A percentile compares a stretch with the other conserved stretches of the same genome.
phyloP scores from a whole-genome alignment of 1,140 invertebrate species.

The Thalassaphorura encarpata region DNA sequence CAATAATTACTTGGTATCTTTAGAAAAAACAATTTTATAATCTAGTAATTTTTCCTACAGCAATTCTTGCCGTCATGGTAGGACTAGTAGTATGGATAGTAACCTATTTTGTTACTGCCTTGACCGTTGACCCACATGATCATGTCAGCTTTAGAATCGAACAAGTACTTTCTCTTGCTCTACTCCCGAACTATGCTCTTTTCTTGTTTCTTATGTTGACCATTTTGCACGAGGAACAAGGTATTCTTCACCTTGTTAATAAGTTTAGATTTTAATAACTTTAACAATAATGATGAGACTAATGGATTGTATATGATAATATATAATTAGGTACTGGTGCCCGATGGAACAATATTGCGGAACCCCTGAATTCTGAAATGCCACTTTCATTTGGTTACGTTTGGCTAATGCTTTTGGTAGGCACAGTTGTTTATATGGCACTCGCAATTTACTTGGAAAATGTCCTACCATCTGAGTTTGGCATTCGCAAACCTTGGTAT shows the following conservation, averaged over 20 bases:
- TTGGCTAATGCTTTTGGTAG: constrained; percentile 38
- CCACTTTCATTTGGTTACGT: constrained; percentile 40
- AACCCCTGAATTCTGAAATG: constrained; percentile 41
- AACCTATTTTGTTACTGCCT: constrained; percentile 1
- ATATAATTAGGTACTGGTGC: constrained; percentile 40
- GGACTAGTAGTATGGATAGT: constrained; percentile 16
- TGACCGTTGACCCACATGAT: constrained; percentile 2
- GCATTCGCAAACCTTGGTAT: constrained; percentile 60
- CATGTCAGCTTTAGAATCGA: not conserved
- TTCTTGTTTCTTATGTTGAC: constrained; percentile 15
- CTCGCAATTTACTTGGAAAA: constrained; percentile 55
- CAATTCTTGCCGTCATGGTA: constrained; percentile 9
- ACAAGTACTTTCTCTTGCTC: constrained; percentile 3
- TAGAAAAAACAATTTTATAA: too few relatives aligned
- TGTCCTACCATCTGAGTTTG: constrained; percentile 59
- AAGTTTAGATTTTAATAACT: too few relatives aligned
- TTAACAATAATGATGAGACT: too few relatives aligned
- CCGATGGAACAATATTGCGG: constrained; percentile 45
- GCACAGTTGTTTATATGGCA: constrained; percentile 37
- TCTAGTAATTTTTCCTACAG: constrained; percentile 5
- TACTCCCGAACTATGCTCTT: constrained; percentile 18
- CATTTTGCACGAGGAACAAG: constrained; percentile 23
- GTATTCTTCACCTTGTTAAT: too few relatives aligned
- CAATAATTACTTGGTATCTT: too few relatives aligned
- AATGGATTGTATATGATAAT: too few relatives aligned